Evolutionary conservation across 2,113 vertebrate genomes (phyloP), one percentile per base, ranked within the genome.

Genomic region (Hypomesus transpacificus): DNA sequence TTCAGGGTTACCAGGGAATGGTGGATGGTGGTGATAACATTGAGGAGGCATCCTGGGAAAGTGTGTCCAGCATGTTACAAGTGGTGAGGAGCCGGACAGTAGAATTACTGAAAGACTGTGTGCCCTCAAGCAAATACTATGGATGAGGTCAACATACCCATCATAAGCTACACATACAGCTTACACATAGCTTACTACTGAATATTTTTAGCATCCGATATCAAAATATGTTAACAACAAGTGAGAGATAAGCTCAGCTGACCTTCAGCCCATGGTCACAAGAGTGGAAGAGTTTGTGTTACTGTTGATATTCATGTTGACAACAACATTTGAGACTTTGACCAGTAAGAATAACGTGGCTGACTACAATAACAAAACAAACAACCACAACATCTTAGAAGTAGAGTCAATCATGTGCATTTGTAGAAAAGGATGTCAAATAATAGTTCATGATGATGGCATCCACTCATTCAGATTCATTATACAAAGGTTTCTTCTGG

Each of bases 41-140:
- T 54, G 82, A 84, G 34, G 97, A 99, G 87, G 97, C 96, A 17
- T 79, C 90, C 0, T 99, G 97, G 97, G 96, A 99, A 82, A 94
- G 94, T 22, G 97, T 98, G 73, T 99, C 97, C 34, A 99, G 95
- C 88, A 99, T 99, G 89, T 86, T 99, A 1, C 97, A 99, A 93
- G 90, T 98, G 92, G 97, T 98, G 90, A 76, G 96, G 93, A 46
- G 9, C 39, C 7, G 26, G 24, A 28, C 61, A 34, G 28, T 17
- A 18, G 31, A 31, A 21, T 63, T 17, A 3, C 60, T 31, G 22
- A 46, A 7, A 31, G 60, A 16, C 21, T 24, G 58, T 60, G 22
- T 60, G 58, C 9, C 59, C 26, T 61, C 26, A 26, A 16, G 59
- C 59, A 61, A 26, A 6, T 28, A 26, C 14, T 61, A 17, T 28